Base-by-base conservation (phyloP, 2,797 vertebrate genomes). In the Galago senegalensis region DNA sequence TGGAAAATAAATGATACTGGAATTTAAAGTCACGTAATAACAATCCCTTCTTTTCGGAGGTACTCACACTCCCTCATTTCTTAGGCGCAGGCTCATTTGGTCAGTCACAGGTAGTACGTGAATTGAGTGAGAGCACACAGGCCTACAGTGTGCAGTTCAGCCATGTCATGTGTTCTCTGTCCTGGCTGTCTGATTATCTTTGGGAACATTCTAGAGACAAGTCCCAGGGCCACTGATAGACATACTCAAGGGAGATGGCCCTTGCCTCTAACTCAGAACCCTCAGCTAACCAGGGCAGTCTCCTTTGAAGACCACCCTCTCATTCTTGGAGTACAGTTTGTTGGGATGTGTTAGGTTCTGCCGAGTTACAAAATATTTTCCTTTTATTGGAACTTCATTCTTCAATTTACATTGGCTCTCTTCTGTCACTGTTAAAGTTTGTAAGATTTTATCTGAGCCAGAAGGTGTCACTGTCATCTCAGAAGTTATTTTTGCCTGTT, bases 381-480 rank as follows among this genome's bases (percentile, higher is more conserved):
- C 72, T 77, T 20, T 56, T 87, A 3, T 23, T 37, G 58, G 65
- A 89, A 93, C 60, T 80, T 92, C 75, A 86, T 80, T 93, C 65
- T 93, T 95, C 72, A 34, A 37, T 95, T 96, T 87, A 81, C 12
- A 2, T 69, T 87, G 70, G 49, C 70, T 84, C 10, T 84, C 49
- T 79, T 81, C 70, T 89, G 63, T 87, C 37, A 56, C 10, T 88
- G 34, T 56, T 91, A 95, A 91, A 83, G 58, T 86, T 95, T 31
- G 13, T 77, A 70, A 79, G 88, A 86, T 82, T 90, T 81, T 95
- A 67, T 91, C 34, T 85, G 67, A 97, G 83, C 75, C 75, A 91
- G 87, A 89, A 94, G 83, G 37, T 96, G 75, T 94, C 96, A 89
- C 58, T 91, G 29, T 91, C 63, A 83, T 83, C 43, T 77, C 56